These are phyloP conservation scores for Sebastes itinus DNA, from an alignment of 2,797 vertebrate species.

Conservation along the genomic window DNA sequence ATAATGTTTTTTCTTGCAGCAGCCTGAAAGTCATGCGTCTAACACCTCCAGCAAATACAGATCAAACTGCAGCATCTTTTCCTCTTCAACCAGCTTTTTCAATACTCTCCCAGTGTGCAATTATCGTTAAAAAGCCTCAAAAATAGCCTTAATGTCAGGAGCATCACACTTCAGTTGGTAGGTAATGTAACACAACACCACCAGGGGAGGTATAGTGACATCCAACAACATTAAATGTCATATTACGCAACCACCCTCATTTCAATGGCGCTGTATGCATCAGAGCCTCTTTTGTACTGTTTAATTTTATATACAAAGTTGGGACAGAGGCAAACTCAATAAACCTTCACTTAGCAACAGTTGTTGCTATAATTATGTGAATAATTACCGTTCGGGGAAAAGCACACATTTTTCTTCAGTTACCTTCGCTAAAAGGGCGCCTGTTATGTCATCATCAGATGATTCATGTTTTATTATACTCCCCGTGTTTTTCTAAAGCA, in stretches of 20 bases:
- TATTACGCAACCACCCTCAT: slow-evolving; percentile 13
- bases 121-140: not conserved
- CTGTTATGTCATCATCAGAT: slow-evolving; percentile 22
- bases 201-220: not conserved
- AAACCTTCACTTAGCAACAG: slow-evolving; percentile 19
- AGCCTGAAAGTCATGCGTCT: not conserved
- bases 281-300: not conserved
- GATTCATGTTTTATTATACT: slow-evolving; percentile 20
- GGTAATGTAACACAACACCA: not conserved
- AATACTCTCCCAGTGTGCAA: not conserved
- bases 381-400: slow-evolving; percentile 15
- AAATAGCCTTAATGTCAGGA: not conserved
- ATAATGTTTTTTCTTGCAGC: not conserved
- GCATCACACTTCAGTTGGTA: not conserved
- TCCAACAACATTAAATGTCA: slow-evolving; percentile 6
- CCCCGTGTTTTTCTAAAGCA: not conserved
- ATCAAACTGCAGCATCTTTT: not conserved
- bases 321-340: not conserved
- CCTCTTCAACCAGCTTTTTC: not conserved
- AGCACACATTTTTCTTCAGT: not conserved
- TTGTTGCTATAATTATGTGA: slow-evolving; percentile 26
- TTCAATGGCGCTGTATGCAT: not conserved
- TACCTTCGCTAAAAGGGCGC: not conserved
- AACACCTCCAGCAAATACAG: not conserved
- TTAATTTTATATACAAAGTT: slow-evolving; percentile 23